Percentiles rank a stretch among this genome's conserved stretches.
phyloP scores from a whole-genome alignment of 2,797 vertebrate species.

The Eurystomus glaucurus region DNA sequence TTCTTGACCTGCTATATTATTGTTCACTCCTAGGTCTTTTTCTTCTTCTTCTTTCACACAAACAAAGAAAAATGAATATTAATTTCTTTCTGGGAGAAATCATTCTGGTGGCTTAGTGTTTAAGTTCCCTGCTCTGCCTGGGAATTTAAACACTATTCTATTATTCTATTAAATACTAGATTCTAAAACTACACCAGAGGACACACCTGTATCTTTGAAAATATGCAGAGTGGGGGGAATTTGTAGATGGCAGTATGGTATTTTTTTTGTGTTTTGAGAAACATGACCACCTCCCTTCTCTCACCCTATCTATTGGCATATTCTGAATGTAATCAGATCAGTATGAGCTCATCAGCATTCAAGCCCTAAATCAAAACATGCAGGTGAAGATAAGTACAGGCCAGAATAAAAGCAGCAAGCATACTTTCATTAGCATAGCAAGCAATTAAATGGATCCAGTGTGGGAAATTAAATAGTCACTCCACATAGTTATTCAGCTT shows the following conservation, averaged over 20 bases:
- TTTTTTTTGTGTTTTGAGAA: not conserved
- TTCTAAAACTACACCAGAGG: not conserved
- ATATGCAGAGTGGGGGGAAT: not conserved
- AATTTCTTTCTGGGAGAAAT: not conserved
- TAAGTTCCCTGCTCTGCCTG: not conserved
- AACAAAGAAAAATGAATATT: not conserved
- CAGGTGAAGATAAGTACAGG: not conserved
- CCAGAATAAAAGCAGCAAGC: not conserved
- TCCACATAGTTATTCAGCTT: not conserved
- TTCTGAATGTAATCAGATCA: not conserved
- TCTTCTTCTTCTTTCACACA: not conserved
- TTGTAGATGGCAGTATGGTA: not conserved
- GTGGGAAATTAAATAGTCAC: not conserved
- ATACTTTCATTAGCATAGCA: not conserved
- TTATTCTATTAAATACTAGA: not conserved
- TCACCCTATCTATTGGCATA: not conserved
- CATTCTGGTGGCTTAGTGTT: not conserved
- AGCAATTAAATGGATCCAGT: not conserved
- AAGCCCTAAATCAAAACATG: not conserved
- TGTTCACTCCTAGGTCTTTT: not conserved
- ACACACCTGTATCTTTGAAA: not conserved
- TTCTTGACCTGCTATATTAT: not conserved
- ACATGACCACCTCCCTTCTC: not conserved
- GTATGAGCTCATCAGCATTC: not conserved
- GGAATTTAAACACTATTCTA: too few relatives aligned